A percentile compares a stretch with the other conserved stretches of the same genome.
phyloP scores from a whole-genome alignment of 1,140 invertebrate genomes.

The Vanessa tameamea region DNA sequence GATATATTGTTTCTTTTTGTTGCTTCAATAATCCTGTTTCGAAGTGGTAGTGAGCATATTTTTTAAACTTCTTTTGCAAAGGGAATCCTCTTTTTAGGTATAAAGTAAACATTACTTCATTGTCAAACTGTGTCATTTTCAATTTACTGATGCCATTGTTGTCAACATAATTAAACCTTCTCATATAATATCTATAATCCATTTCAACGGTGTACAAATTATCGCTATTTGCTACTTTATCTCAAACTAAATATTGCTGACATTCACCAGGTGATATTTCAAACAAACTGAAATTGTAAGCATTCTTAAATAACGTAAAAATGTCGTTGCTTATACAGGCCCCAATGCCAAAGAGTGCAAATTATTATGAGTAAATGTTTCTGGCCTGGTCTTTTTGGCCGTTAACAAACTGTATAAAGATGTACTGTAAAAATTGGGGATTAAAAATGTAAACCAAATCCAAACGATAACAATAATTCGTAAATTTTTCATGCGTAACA shows the following conservation, averaged over 20 bases:
- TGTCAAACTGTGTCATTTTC: constrained; percentile 14
- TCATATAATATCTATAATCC: constrained; percentile 46
- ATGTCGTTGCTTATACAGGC: constrained; percentile 45
- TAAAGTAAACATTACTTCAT: constrained; percentile 16
- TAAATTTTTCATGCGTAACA: constrained; percentile 41
- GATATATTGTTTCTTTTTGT: constrained; percentile 15
- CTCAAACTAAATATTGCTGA: constrained; percentile 33
- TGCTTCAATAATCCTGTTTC: constrained; percentile 30
- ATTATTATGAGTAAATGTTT: constrained; percentile 23
- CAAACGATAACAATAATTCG: constrained; percentile 48
- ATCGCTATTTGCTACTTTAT: constrained; percentile 41
- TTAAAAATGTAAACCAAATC: constrained; percentile 62
- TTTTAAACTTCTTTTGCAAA: constrained; percentile 25
- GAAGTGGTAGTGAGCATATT: constrained; percentile 25
- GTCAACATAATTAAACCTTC: constrained; percentile 48
- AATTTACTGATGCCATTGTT: constrained; percentile 43
- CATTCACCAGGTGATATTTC: constrained; percentile 35
- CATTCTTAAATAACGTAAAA: constrained; percentile 42
- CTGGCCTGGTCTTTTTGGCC: constrained; percentile 34
- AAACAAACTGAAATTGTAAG: constrained; percentile 45
- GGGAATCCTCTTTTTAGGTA: constrained; percentile 36
- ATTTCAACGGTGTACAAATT: constrained; percentile 48
- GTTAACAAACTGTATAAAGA: constrained; percentile 52
- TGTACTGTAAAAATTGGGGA: constrained; percentile 57
- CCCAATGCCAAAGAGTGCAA: constrained; percentile 43